Percentiles rank a stretch among this genome's conserved stretches.
Conservation (phyloP, 1,140 invertebrate genomes). For the Platyura marginata region DNA sequence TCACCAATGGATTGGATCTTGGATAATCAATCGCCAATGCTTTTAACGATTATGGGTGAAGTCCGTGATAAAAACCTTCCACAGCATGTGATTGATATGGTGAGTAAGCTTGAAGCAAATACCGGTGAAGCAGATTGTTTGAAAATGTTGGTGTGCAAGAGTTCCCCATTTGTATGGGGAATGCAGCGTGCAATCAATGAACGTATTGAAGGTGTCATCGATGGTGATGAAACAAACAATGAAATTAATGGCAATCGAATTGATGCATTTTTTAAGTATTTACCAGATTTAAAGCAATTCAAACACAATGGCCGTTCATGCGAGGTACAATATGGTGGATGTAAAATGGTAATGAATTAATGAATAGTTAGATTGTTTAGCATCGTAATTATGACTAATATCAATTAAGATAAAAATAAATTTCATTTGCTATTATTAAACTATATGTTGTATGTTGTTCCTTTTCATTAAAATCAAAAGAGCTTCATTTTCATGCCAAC, state of each 20-base stretch:
- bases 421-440: too few relatives aligned
- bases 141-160: conserved; percentile 55
- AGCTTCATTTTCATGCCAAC: too few relatives aligned
- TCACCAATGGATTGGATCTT: conserved; percentile 30
- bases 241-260: conserved; percentile 13
- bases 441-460: too few relatives aligned
- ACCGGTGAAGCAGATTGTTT: conserved; percentile 39
- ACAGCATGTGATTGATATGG: conserved; percentile 30
- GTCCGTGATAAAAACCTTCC: conserved; percentile 40
- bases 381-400: too few relatives aligned
- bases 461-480: too few relatives aligned
- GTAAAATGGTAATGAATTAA: not conserved
- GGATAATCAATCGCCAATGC: conserved; percentile 24
- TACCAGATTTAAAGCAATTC: not conserved
- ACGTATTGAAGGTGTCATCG: conserved; percentile 10
- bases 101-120: conserved; percentile 32
- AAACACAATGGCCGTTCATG: not conserved
- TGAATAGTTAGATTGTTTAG: not conserved
- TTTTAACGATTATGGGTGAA: conserved; percentile 32
- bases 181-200: conserved; percentile 44
- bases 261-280: conserved; percentile 16
- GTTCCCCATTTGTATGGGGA: conserved; percentile 48
- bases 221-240: conserved; percentile 11
- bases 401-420: too few relatives aligned
- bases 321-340: not conserved